Percentiles rank a stretch among this genome's conserved stretches.
phyloP scores from a whole-genome alignment of 2,113 vertebrate species.

The Syngnathus scovelli region DNA sequence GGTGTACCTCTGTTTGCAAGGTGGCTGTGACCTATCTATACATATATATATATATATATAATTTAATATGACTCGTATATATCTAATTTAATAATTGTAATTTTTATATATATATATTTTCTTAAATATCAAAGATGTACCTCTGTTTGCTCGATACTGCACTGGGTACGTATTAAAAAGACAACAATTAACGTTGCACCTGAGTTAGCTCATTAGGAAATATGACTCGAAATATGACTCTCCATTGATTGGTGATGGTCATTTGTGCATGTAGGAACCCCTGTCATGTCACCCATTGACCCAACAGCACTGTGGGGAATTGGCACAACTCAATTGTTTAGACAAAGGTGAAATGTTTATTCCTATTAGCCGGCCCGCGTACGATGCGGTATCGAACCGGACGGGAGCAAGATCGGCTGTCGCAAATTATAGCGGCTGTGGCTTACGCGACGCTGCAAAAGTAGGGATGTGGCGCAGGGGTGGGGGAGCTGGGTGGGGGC shows the following conservation, averaged over 20 bases:
- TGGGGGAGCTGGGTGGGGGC: no score
- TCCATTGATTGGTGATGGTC: conserved; percentile 42
- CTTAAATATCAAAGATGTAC: no score
- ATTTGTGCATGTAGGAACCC: conserved; percentile 27
- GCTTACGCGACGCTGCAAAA: conserved; percentile 17
- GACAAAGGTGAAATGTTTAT: conserved; percentile 74
- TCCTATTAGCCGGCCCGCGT: conserved; percentile 64
- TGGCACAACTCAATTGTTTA: conserved; percentile 62
- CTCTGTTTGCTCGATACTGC: background rate
- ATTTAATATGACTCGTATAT: no score
- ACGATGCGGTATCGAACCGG: conserved; percentile 63
- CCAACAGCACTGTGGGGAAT: conserved; percentile 51
- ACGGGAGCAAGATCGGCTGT: conserved; percentile 52
- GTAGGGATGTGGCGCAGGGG: conserved; percentile 10
- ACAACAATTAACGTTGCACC: conserved; percentile 61
- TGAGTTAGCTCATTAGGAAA: conserved; percentile 41
- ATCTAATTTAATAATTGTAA: no score
- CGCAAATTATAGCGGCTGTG: conserved; percentile 61
- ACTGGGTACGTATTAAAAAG: background rate
- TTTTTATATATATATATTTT: no score
- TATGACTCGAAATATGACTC: conserved; percentile 45
- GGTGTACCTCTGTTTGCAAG: no score
- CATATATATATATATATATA: no score
- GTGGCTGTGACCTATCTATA: no score
- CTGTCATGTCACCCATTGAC: conserved; percentile 57